These are phyloP conservation scores for Pollenia griseotomentosa DNA, from an alignment of 2,888 invertebrate genomes.

Conservation along the genomic window DNA sequence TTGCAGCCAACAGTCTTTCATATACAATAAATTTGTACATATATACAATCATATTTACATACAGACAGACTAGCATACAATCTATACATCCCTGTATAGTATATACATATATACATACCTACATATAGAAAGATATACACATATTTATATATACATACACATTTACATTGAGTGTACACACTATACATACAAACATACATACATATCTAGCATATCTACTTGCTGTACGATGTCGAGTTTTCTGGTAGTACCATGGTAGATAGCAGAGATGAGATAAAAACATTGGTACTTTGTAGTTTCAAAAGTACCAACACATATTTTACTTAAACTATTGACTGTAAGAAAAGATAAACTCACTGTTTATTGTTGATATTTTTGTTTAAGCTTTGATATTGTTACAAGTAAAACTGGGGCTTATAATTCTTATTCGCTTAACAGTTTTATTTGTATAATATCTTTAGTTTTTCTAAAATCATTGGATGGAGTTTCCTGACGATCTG, in stretches of 20 bases:
- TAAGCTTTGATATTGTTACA: no score
- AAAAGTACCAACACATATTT: constrained; percentile 1
- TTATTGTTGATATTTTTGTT: no score
- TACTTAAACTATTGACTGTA: no score
- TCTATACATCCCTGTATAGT: constrained; percentile 28
- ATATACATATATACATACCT: constrained; percentile 33
- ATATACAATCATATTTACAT: constrained; percentile 40
- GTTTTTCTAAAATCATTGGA: no score
- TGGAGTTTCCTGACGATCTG: no score
- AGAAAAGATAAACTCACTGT: no score
- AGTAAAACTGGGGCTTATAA: no score
- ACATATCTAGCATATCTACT: constrained; percentile 72
- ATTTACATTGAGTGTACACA: constrained; percentile 19
- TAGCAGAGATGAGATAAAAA: constrained; percentile 13
- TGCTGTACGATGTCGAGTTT: constrained; percentile 70
- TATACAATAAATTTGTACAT: constrained; percentile 25
- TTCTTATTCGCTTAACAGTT: no score
- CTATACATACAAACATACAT: constrained; percentile 29
- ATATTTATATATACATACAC: constrained; percentile 19
- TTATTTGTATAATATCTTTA: no score
- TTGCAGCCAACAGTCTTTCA: constrained; percentile 71
- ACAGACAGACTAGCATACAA: constrained; percentile 35
- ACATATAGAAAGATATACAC: constrained; percentile 12
- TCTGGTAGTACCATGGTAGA: constrained; percentile 61
- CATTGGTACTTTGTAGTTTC: constrained; percentile 21